phyloP scores from a whole-genome alignment of 2,888 invertebrate species.

The Brachynemurus nebulosus region DNA sequence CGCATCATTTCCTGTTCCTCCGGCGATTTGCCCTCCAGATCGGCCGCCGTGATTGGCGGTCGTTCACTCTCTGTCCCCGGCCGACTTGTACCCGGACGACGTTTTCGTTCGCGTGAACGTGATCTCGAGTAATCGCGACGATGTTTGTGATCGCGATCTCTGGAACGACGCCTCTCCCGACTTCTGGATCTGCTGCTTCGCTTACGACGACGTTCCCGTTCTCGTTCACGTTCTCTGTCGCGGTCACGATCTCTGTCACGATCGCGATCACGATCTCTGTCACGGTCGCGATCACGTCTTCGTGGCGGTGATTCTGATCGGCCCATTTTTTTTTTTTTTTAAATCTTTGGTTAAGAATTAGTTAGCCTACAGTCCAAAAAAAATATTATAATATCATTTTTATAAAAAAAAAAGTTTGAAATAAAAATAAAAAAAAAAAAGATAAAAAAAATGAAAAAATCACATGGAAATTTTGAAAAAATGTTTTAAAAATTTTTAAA shows the following conservation, averaged over 20 bases:
- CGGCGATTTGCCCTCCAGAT: slow-evolving; percentile 77
- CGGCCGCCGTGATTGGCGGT: slow-evolving; percentile 62
- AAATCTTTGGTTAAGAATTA: too few relatives aligned
- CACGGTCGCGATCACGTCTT: slow-evolving; percentile 36
- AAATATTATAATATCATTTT: background rate
- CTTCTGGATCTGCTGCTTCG: slow-evolving; percentile 30
- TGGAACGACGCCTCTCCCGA: slow-evolving; percentile 29
- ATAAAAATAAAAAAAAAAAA: background rate
- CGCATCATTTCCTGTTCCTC: slow-evolving; percentile 93
- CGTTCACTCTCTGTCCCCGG: slow-evolving; percentile 36
- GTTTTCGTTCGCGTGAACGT: slow-evolving; percentile 21
- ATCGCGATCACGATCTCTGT: slow-evolving; percentile 34
- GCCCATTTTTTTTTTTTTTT: slow-evolving; percentile 33
- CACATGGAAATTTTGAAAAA: background rate
- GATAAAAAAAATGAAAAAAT: background rate
- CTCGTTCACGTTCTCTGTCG: slow-evolving; percentile 32
- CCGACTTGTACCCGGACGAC: slow-evolving; percentile 25
- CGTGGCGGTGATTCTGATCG: slow-evolving; percentile 37
- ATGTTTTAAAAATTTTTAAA: background rate
- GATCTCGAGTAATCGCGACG: slow-evolving; percentile 20
- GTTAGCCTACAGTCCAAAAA: too few relatives aligned
- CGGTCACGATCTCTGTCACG: slow-evolving; percentile 34
- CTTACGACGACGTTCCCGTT: slow-evolving; percentile 31
- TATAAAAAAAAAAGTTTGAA: background rate
- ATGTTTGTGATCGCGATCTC: slow-evolving; percentile 25